phyloP scores from a whole-genome alignment of 2,888 invertebrate genomes.

The Magallana nippona region DNA sequence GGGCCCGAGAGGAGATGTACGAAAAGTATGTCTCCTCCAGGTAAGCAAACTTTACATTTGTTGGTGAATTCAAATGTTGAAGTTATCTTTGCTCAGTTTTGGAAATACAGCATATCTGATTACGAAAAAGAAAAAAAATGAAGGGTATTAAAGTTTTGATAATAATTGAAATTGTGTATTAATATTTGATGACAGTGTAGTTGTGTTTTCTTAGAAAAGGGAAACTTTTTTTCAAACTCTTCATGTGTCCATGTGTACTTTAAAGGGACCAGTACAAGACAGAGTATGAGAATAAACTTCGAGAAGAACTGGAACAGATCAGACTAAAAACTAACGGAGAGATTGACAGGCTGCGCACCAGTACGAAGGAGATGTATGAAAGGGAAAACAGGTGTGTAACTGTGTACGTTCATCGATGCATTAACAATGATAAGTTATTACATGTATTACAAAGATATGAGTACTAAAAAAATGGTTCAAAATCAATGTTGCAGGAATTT shows the following conservation, averaged over 20 bases:
- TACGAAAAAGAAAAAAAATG: too few species aligned
- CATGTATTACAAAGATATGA: too few species aligned
- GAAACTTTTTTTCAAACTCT: too few species aligned
- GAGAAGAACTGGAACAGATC: constrained; percentile 77
- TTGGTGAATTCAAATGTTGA: background rate
- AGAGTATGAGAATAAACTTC: constrained; percentile 78
- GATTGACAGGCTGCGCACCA: constrained; percentile 77
- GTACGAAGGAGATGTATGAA: constrained; percentile 79
- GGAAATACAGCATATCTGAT: too few species aligned
- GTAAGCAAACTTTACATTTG: constrained; percentile 56
- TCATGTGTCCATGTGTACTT: background rate
- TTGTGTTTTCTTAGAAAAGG: too few species aligned
- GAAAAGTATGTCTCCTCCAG: constrained; percentile 80
- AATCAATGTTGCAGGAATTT: constrained; percentile 65
- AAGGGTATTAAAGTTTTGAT: too few species aligned
- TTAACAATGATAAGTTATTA: too few species aligned
- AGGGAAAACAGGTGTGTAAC: constrained; percentile 76
- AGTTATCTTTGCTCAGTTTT: background rate
- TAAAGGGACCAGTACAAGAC: constrained; percentile 78
- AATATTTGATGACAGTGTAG: too few species aligned
- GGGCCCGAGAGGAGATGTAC: constrained; percentile 78
- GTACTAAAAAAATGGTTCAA: too few species aligned
- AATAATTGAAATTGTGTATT: too few species aligned
- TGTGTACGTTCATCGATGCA: background rate
- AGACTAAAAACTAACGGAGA: constrained; percentile 76